Base-by-base conservation (phyloP, 2,888 invertebrate species). In the Agriopis aurantiaria region DNA sequence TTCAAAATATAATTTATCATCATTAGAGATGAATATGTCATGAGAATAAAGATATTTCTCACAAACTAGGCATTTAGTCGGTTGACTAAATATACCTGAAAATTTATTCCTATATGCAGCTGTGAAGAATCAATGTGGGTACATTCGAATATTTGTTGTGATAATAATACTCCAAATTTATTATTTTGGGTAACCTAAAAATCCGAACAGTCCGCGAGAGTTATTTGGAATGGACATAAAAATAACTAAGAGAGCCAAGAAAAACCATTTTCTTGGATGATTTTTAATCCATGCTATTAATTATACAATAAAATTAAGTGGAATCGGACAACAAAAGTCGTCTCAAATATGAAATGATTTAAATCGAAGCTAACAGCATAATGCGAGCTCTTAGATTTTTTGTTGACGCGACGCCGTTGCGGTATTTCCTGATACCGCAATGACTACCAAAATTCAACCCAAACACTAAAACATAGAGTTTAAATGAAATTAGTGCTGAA, bases 311-410 rank as follows among this genome's bases (percentile, higher is more conserved):
- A 89, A 92, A 90, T 91, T 88, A 92, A 93, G 88, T 90, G 89
- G 83, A 80, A 81, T 82, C 82, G 14, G 82, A 88, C 88, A 89
- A 86, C 88, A 87, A 82, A 85, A 89, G 89, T 91, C 89, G 79
- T 81, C 87, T 90, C 85, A 88, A 91, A 92, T 92, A 92, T 92
- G 91, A 92, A 91, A 92, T 91, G 91, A 89, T 90, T 92, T 91
- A 92, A 92, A 91, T 91, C 89, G 90, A 88, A 89, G 89, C 89
- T 91, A 92, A 91, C 88, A 91, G 89, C 86, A 89, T 92, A 90
- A 92, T 89, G 90, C 85, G 83, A 85, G 90, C 90, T 90, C 88
- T 90, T 88, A 91, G 86, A 91, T 88, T 91, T 91, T 92, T 93
- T 91, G 90, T 91, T 86, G 88, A 90, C 88, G 87, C 88, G 89